These are phyloP conservation scores for Leptarthrus brevirostris DNA, from an alignment of 2,888 invertebrate genomes.

Conservation along the genomic window DNA sequence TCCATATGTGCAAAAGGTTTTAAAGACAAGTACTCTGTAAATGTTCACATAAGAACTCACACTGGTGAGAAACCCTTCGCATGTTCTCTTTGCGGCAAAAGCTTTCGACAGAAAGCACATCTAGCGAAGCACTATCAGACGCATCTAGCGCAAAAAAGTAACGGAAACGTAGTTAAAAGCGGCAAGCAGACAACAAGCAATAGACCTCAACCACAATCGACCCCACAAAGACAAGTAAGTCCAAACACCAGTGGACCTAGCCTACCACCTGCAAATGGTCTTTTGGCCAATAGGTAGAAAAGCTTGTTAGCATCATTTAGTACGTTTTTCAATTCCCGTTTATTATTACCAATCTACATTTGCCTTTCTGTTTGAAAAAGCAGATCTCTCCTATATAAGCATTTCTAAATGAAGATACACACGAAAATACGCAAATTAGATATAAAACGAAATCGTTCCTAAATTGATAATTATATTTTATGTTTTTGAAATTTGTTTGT, in stretches of 20 bases:
- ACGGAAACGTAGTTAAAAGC: conserved; percentile 71
- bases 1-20: conserved; percentile 94
- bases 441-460: conserved; percentile 23
- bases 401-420: not conserved
- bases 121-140: conserved; percentile 94
- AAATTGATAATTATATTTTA: conserved; percentile 12
- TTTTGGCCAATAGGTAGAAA: conserved; percentile 65
- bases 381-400: not conserved
- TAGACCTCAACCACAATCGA: conserved; percentile 16
- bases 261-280: conserved; percentile 64
- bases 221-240: conserved; percentile 6
- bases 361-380: conserved; percentile 13
- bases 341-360: not conserved
- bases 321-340: not conserved
- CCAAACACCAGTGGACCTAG: conserved; percentile 54
- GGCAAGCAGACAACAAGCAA: conserved; percentile 61
- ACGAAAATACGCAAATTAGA: not conserved
- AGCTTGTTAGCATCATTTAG: too few relatives aligned
- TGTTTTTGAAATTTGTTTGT: not conserved
- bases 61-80: conserved; percentile 98
- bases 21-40: conserved; percentile 96
- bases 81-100: conserved; percentile 93
- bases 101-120: conserved; percentile 92
- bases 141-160: conserved; percentile 87
- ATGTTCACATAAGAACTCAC: conserved; percentile 97